Percentiles rank a stretch among this genome's conserved stretches.
Conservation (phyloP, 2,888 invertebrate genomes). For the Pteria penguin region DNA sequence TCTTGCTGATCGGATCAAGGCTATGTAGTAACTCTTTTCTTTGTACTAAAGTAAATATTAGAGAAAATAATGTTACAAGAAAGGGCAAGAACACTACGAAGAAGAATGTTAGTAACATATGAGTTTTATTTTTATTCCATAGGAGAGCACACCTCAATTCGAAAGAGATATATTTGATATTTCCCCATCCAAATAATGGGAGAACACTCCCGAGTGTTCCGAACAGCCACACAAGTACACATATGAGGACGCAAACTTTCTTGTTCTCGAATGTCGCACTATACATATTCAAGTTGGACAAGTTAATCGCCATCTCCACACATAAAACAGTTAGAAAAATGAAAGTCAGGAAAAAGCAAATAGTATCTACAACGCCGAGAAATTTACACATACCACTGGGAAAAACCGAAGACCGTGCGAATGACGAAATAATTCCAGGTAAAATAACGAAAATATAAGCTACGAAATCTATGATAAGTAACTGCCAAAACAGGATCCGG, state of each 20-base stretch:
- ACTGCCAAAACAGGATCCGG: slow-evolving; percentile 12
- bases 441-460: slow-evolving; percentile 32
- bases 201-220: slow-evolving; percentile 34
- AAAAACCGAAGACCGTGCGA: slow-evolving; percentile 22
- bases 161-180: slow-evolving; percentile 45
- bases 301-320: slow-evolving; percentile 49
- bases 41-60: slow-evolving; percentile 9
- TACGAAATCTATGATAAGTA: slow-evolving; percentile 29
- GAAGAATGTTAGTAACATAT: slow-evolving; percentile 46
- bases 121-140: slow-evolving; percentile 28
- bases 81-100: slow-evolving; percentile 46
- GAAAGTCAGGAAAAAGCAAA: slow-evolving; percentile 31
- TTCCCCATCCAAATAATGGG: slow-evolving; percentile 39
- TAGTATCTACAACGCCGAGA: slow-evolving; percentile 11
- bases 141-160: slow-evolving; percentile 52
- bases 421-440: slow-evolving; percentile 28
- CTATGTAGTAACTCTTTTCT: slow-evolving; percentile 16
- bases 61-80: slow-evolving; percentile 7
- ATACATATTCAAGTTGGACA: slow-evolving; percentile 35
- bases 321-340: slow-evolving; percentile 42
- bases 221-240: slow-evolving; percentile 37
- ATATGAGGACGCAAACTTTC: slow-evolving; percentile 23
- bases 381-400: slow-evolving; percentile 29
- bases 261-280: slow-evolving; percentile 44
- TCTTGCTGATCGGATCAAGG: slow-evolving; percentile 9